Conservation (phyloP, 2,888 invertebrate species). For the Cephalotes varians region DNA sequence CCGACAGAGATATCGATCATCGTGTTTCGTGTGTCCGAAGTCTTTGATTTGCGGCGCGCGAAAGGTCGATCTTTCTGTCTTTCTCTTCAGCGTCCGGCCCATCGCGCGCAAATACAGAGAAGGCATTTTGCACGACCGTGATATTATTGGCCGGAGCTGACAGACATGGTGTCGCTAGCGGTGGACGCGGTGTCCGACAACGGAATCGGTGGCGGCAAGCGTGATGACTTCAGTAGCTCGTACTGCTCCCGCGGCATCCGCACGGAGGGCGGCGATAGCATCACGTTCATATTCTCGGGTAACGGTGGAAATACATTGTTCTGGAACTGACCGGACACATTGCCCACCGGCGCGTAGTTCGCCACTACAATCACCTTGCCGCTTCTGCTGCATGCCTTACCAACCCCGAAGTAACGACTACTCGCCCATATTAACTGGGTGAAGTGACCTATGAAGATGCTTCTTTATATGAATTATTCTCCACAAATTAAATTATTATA, state of each 20-base stretch:
- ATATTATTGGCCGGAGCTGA: slow-evolving; percentile 80
- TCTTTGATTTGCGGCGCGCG: slow-evolving; percentile 27
- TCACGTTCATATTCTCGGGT: slow-evolving; percentile 88
- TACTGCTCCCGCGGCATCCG: slow-evolving; percentile 20
- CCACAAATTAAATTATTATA: not conserved
- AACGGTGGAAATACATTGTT: slow-evolving; percentile 92
- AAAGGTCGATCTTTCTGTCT: not conserved
- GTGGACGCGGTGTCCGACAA: slow-evolving; percentile 66
- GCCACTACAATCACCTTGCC: slow-evolving; percentile 94
- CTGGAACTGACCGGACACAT: slow-evolving; percentile 91
- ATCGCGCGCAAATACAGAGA: slow-evolving; percentile 80
- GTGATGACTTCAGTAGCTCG: slow-evolving; percentile 55
- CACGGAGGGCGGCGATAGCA: slow-evolving; percentile 79
- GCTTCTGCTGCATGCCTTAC: slow-evolving; percentile 92
- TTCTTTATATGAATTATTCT: not conserved
- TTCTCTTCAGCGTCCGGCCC: slow-evolving; percentile 70
- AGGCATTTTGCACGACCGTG: slow-evolving; percentile 79
- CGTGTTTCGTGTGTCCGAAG: slow-evolving; percentile 34
- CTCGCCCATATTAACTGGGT: slow-evolving; percentile 95
- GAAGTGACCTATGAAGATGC: slow-evolving; percentile 90
- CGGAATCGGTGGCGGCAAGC: slow-evolving; percentile 60
- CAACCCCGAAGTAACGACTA: slow-evolving; percentile 92
- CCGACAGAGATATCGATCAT: slow-evolving; percentile 22
- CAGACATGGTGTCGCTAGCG: slow-evolving; percentile 60
- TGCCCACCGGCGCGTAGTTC: slow-evolving; percentile 94